Evolutionary conservation across 37 sponge, comb jelly and placozoan genomes (phyloP).

Genomic region (Beroe forskalii): DNA sequence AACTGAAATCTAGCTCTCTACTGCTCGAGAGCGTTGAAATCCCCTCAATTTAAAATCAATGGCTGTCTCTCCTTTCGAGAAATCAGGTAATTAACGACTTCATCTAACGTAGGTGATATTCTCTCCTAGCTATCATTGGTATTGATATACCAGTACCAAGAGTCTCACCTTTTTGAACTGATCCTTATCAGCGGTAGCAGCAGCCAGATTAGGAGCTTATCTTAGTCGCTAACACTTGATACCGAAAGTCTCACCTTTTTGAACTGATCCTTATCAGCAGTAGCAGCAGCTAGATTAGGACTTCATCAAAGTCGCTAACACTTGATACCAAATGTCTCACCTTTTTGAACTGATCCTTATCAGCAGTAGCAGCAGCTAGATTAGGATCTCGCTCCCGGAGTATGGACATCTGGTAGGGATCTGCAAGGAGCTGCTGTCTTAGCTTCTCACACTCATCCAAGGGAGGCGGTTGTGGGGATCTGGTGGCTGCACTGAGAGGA

Average conservation of each 20-base stretch:
- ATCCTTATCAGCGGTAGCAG: slow-evolving; percentile 69
- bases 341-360: slow-evolving; percentile 68
- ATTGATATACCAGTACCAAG: too few relatives aligned
- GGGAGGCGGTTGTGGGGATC: background rate
- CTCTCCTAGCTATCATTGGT: too few relatives aligned
- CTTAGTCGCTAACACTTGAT: too few relatives aligned
- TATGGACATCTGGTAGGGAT: slow-evolving; percentile 69
- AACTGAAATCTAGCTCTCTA: too few relatives aligned
- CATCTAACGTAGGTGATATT: too few relatives aligned
- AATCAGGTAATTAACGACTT: too few relatives aligned
- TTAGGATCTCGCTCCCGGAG: slow-evolving; percentile 73
- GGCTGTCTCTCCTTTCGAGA: too few relatives aligned
- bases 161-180: slow-evolving; percentile 64
- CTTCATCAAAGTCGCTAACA: too few relatives aligned
- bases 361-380: slow-evolving; percentile 74
- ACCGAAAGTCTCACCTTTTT: slow-evolving; percentile 47
- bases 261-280: slow-evolving; percentile 68
- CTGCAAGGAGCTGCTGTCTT: slow-evolving; percentile 68
- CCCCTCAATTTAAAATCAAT: too few relatives aligned
- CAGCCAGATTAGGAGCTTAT: too few relatives aligned
- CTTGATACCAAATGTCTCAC: too few relatives aligned
- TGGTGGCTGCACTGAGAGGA: background rate
- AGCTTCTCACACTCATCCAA: slow-evolving; percentile 66
- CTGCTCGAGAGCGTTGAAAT: too few relatives aligned
- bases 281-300: slow-evolving; percentile 72